Percentiles rank a stretch among this genome's conserved stretches.
phyloP scores from a whole-genome alignment of 2,113 vertebrate species.

The Barbus barbus region DNA sequence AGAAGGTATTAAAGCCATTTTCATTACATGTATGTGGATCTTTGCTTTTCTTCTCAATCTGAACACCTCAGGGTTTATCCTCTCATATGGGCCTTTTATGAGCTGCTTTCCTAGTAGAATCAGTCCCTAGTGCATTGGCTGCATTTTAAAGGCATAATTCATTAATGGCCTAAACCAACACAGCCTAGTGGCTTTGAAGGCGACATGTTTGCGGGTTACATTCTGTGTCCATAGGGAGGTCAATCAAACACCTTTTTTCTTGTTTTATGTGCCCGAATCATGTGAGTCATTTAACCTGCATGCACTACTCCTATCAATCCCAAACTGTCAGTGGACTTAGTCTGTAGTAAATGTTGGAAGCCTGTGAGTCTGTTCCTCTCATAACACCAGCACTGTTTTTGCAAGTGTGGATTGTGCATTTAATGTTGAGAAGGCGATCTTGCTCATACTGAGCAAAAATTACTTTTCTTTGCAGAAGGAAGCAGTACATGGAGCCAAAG shows the following conservation, averaged over 20 bases:
- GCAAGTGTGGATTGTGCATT: background rate
- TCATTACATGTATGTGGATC: conserved; percentile 56
- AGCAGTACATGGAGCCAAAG: conserved; percentile 31
- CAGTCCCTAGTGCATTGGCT: conserved; percentile 55
- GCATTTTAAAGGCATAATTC: conserved; percentile 44
- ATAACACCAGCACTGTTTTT: conserved; percentile 5
- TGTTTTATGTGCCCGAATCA: background rate
- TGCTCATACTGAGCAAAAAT: conserved; percentile 23
- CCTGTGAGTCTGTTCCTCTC: background rate
- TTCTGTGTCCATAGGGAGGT: background rate
- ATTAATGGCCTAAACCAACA: conserved; percentile 26
- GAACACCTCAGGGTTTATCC: conserved; percentile 50
- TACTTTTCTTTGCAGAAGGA: conserved; percentile 25
- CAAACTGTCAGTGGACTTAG: background rate
- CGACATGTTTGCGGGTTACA: background rate
- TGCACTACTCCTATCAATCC: background rate
- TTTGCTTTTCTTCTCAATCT: conserved; percentile 49
- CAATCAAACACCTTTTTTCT: background rate
- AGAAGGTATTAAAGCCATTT: conserved; percentile 62
- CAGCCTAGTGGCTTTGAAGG: conserved; percentile 11
- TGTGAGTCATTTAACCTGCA: background rate
- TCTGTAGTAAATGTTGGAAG: background rate
- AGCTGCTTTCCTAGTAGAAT: conserved; percentile 56
- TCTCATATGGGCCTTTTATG: conserved; percentile 36
- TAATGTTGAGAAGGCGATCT: conserved; percentile 10